Evolutionary conservation across 1,140 invertebrate genomes (phyloP), one percentile per base, ranked within the genome.

Genomic region (Drosophila sulfurigaster): DNA sequence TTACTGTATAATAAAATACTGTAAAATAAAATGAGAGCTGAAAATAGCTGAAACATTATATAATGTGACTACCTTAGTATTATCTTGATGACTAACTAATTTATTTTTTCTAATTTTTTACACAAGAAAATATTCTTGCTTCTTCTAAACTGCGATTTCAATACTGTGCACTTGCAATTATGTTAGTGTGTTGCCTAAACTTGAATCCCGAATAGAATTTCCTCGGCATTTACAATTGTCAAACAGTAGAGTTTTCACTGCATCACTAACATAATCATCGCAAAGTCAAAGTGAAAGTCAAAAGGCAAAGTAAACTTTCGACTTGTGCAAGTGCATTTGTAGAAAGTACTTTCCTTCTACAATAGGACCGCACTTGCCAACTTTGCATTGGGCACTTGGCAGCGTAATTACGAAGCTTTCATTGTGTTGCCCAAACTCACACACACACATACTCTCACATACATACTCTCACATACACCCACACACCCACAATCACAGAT

Each of bases 321-420:
- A 54, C 7, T 46, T 25, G 13, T 16, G 35, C 7, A 56, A 54
- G 51, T 48, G 60, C 49, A 56, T 54, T 56, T 38, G 20, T 32
- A 32, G 41, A 16, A 63, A 56, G 7, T 48, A 54, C 51, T 15
- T 15, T 10, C 35, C 7, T 38, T 6, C 30, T 32, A 48, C 41
- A 64, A 71, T 56, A 46, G 60, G 5, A 15, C 11, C 28, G 30
- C 41, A 41, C 16, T 65, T 64, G 49, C 13, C 46, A 69, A 60
- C 66, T 69, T 72, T 66, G 25, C 5, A 66, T 49, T 57, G 10
- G 48, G 35, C 25, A 49, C 25, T 62, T 51, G 35, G 20, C 30
- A 20, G 30, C 30, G 45, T 38, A 63, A 63, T 63, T 63, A 63
- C 16, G 11, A 41, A 65, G 28, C 49, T 25, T 25, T 54, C 35